A percentile compares a stretch with the other conserved stretches of the same genome.
These are phyloP conservation scores for Hypena proboscidalis DNA, from an alignment of 2,888 invertebrate species.

Conservation along the genomic window DNA sequence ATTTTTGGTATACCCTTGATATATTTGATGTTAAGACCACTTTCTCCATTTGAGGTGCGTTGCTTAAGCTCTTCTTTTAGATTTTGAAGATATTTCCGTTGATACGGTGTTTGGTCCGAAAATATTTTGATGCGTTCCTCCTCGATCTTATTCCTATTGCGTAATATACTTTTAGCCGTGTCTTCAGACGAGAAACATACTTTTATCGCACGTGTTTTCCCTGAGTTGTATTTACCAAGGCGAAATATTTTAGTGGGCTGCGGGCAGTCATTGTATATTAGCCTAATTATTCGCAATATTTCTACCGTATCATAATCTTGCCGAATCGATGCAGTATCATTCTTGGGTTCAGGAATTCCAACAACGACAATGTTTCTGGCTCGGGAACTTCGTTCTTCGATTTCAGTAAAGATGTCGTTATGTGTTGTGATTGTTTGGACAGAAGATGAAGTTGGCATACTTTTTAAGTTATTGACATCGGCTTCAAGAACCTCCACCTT, in stretches of 20 bases:
- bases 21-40: constrained; percentile 9
- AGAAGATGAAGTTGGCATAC: too few relatives aligned
- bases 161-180: constrained; percentile 2
- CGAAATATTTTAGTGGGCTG: constrained; percentile 5
- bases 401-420: too few relatives aligned
- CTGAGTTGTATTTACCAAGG: constrained; percentile 11
- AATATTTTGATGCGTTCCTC: constrained; percentile 8
- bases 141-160: constrained; percentile 5
- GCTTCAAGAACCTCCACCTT: too few relatives aligned
- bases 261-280: too few relatives aligned
- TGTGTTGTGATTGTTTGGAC: too few relatives aligned
- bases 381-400: not conserved
- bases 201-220: constrained; percentile 5
- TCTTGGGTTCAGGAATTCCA: not conserved
- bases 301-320: not conserved
- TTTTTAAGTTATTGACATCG: too few relatives aligned
- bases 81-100: constrained; percentile 7
- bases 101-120: constrained; percentile 10
- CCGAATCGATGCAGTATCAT: not conserved
- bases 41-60: constrained; percentile 3
- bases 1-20: constrained; percentile 14
- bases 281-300: not conserved
- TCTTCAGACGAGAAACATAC: constrained; percentile 8
- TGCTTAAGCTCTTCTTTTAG: constrained; percentile 5
- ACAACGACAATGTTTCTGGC: not conserved